phyloP scores from a whole-genome alignment of 53 echinoderm and acorn worm genomes.

The Echinarachnius parma region DNA sequence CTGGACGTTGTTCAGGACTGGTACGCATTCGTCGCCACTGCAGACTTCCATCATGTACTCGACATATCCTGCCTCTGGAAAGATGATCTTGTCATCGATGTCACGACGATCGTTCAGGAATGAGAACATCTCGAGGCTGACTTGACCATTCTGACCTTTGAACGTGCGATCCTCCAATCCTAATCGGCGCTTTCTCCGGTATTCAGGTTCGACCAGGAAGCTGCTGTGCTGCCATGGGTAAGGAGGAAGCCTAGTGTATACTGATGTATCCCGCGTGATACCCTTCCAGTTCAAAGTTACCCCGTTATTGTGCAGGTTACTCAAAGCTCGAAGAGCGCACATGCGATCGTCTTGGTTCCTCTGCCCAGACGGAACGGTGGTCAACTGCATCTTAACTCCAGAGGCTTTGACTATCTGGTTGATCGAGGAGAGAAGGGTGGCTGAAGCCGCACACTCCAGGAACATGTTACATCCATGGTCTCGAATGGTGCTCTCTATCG shows the following conservation, averaged over 20 bases:
- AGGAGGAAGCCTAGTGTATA: constrained; percentile 66
- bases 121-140: constrained; percentile 69
- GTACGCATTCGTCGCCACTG: constrained; percentile 37
- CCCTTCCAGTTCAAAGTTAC: constrained; percentile 72
- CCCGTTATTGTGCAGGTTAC: constrained; percentile 58
- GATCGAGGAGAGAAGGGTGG: constrained; percentile 73
- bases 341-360: constrained; percentile 72
- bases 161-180: constrained; percentile 74
- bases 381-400: constrained; percentile 51
- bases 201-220: constrained; percentile 73
- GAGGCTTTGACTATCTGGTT: constrained; percentile 70
- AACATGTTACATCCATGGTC: constrained; percentile 69
- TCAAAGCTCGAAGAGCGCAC: constrained; percentile 55
- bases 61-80: constrained; percentile 75
- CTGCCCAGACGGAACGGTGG: constrained; percentile 63
- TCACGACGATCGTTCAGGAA: constrained; percentile 68
- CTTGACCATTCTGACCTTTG: constrained; percentile 70
- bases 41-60: constrained; percentile 68
- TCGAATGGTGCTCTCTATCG: constrained; percentile 61
- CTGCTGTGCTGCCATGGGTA: constrained; percentile 93
- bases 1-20: constrained; percentile 38
- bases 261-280: constrained; percentile 56
- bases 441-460: constrained; percentile 77
- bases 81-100: constrained; percentile 51
- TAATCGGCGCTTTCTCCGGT: constrained; percentile 62